phyloP scores from a whole-genome alignment of 2,888 invertebrate species.

The Liodrosophila aerea region DNA sequence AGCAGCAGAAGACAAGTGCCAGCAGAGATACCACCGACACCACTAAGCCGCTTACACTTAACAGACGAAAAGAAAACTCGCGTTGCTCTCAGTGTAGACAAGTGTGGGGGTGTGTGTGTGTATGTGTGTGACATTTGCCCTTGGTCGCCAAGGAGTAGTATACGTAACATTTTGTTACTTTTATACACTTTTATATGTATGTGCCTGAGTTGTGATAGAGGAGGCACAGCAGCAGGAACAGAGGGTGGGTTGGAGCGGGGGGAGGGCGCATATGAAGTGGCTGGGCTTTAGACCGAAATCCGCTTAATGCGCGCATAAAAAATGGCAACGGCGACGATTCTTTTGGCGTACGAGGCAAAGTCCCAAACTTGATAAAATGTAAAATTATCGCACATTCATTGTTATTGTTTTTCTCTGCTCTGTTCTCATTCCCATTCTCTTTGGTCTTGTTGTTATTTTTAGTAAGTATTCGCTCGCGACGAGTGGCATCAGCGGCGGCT shows the following conservation, averaged over 20 bases:
- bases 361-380: conserved; percentile 74
- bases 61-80: conserved; percentile 45
- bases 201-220: conserved; percentile 1
- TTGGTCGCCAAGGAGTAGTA: conserved; percentile 55
- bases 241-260: not conserved
- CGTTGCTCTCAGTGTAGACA: conserved; percentile 6
- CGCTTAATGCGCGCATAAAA: conserved; percentile 76
- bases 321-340: conserved; percentile 69
- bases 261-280: conserved; percentile 61
- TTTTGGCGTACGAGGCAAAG: conserved; percentile 29
- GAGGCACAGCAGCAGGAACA: not conserved
- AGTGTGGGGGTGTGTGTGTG: not conserved
- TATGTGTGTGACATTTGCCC: conserved; percentile 66
- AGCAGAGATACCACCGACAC: conserved; percentile 49
- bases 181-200: conserved; percentile 38
- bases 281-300: conserved; percentile 70
- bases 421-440: not conserved
- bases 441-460: conserved; percentile 5
- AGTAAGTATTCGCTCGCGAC: conserved; percentile 22
- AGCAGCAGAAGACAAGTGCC: conserved; percentile 43
- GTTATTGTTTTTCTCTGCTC: conserved; percentile 65
- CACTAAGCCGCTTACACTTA: conserved; percentile 70
- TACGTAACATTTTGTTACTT: conserved; percentile 65
- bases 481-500: conserved; percentile 46
- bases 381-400: conserved; percentile 77